Base-by-base conservation (phyloP, 2,888 invertebrate genomes). In the Heteromurus nitidus region DNA sequence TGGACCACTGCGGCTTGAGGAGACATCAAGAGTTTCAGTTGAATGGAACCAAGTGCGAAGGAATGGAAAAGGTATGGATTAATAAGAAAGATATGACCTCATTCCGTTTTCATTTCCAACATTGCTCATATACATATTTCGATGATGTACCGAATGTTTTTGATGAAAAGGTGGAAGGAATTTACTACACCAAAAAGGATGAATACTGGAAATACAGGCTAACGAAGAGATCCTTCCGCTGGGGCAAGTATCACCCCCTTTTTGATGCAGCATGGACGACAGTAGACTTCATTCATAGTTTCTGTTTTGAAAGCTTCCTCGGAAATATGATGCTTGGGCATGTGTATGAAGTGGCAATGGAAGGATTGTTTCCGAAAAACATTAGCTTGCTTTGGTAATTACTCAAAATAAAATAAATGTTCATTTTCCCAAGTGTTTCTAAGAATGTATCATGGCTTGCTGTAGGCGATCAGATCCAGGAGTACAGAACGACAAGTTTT, bases 201-300 rank as follows among this genome's bases (percentile, higher is more conserved):
- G 20, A 58, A 3, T 77, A 68, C 24, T 58, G 58, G 62, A 68
- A 58, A 9, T 68, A 77, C 28, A 30, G 60, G 11, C 31, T 69
- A 0, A 44, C 28, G 5, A 62, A 60, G n/a, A 42, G 76, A 62
- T 77, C 76, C 1, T 77, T 31, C 22, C 26, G 76, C 3, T 68
- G 68, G 76, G 68, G 68, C 2, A 20, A 44, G 9, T 77, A 53
- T 36, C 76, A 77, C 44, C 76, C 76, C 0, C 2, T 77, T 1
- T 9, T 77, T n/a, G 76, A 77, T 31, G 76, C 76, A 3, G 60
- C 68, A 2, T 77, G 76, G 76, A 55, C 68, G 0, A 44, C 60
- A 7, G 60, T 77, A 31, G 76, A 77, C 30, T 68, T 77, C 31
- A 24, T 77, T 26, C 68, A 77, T 13, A 77, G 76, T 26, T 77